phyloP scores from a whole-genome alignment of 1,140 invertebrate genomes.

The Colletes gigas region DNA sequence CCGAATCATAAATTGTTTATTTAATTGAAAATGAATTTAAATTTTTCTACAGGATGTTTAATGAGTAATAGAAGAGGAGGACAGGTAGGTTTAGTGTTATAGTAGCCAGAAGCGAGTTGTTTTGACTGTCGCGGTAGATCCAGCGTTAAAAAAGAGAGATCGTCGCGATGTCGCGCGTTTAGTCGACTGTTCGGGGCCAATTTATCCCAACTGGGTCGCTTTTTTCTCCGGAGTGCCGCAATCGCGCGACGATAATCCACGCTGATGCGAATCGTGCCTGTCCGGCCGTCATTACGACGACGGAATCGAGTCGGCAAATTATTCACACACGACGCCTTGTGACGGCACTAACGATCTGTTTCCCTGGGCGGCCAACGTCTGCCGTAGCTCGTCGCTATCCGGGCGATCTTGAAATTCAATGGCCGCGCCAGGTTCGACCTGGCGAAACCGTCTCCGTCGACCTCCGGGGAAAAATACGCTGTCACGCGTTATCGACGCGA shows the following conservation, averaged over 20 bases:
- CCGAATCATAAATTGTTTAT: too few relatives aligned
- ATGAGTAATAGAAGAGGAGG: too few relatives aligned
- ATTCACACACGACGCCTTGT: slow-evolving; percentile 49
- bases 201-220: neutral
- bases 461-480: neutral
- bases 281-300: slow-evolving; percentile 52
- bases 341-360: slow-evolving; percentile 53
- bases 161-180: neutral
- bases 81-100: too few relatives aligned
- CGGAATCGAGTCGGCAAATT: slow-evolving; percentile 58
- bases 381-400: slow-evolving; percentile 37
- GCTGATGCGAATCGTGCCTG: slow-evolving; percentile 34
- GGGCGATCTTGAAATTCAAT: slow-evolving; percentile 41
- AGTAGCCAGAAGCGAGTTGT: too few relatives aligned
- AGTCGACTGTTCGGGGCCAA: neutral
- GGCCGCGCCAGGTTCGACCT: neutral
- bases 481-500: neutral
- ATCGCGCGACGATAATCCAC: slow-evolving; percentile 26
- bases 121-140: too few relatives aligned
- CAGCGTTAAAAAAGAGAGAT: neutral
- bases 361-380: slow-evolving; percentile 40
- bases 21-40: too few relatives aligned
- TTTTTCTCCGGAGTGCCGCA: slow-evolving; percentile 24
- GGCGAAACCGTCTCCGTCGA: neutral
- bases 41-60: too few relatives aligned